Base-by-base conservation (phyloP, 2,797 vertebrate species). In the Enteromius afrohamiltoni region DNA sequence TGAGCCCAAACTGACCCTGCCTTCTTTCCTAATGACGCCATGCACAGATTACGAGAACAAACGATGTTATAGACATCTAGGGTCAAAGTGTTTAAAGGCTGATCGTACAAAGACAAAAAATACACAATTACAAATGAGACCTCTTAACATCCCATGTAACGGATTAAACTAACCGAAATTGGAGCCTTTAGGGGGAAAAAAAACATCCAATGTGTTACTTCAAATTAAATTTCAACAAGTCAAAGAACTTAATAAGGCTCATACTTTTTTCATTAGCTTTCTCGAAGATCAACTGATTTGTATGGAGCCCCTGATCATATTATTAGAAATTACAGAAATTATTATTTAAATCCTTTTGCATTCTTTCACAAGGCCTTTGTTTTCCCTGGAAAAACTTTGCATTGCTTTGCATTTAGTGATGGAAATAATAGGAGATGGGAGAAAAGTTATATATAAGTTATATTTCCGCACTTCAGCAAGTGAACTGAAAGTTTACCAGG, bases 1-100 rank as follows among this genome's bases (percentile, higher is more conserved):
- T 45, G 77, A 67, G 82, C 84, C 53, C 45, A 64, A 76, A 69
- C 71, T 64, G 42, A 80, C 40, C 26, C 68, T 21, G 53, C 42
- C 55, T 34, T 29, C 58, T 17, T 14, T 23, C 55, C 82, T 19
- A 47, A 29, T 21, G 69, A 34, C 68, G 26, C 31, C 70, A 64
- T n/a, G 62, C 6, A 14, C 21, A 34, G 51, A 37, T 77, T 69
- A 21, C 47, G 9, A 79, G 17, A 31, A 65, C 4, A 23, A 70
- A 16, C 31, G 6, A 23, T 67, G 29, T 67, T 55, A 80, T 49
- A 76, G 55, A 80, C 70, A 76, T 70, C 37, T 47, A 76, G 65
- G 60, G 77, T n/a, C 34, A 58, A 42, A 19, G 9, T 14, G 53
- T 42, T 47, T 45, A 1, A 40, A n/a, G 37, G 53, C 6, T 58